Base-by-base conservation (phyloP, 2,888 invertebrate species). In the Scaptomyza caliginosa region DNA sequence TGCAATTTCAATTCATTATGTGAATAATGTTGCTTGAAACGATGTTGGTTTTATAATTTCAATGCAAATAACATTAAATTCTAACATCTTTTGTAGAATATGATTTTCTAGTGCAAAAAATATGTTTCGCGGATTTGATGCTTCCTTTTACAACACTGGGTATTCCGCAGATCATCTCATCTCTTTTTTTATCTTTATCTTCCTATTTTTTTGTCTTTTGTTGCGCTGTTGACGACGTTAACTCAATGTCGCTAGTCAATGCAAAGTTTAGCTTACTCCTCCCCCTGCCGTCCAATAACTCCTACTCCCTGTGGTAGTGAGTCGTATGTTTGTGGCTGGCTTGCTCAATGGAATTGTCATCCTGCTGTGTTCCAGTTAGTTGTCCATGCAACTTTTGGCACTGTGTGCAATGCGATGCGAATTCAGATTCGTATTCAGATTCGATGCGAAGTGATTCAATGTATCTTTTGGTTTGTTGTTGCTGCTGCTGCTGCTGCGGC, bases 281-380 rank as follows among this genome's bases (percentile, higher is more conserved):
- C 55, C 0, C 1, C 8, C 19, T 7, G 13, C 1, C 26, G 0
- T 6, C 5, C 26, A 28, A 2, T 7, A 17, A 51, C 62, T 43
- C 28, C 42, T 30, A 26, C 43, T 52, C 16, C 50, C 48, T 24
- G 30, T 19, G 26, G 26, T 28, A 24, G 23, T 26, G 21, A 26
- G 2, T 34, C 36, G 60, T 17, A 30, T 55, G 46, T 42, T 10
- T 26, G 6, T 6, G 30, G 16, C 16, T 50, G 51, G 48, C 57
- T 62, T 60, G 58, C 86, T 83, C 86, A 86, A 83, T 83, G 86
- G 79, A 86, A 81, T 79, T 88, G 89, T 87, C 88, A 88, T 88
- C 87, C 89, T 86, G 88, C 89, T 88, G 88, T 86, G 88, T 87
- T 88, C 88, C 79, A 88, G 86, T 88, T 88, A 85, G 79, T 83